Base-by-base conservation (phyloP, 2,888 invertebrate genomes). In the Chaetogeoica ovagalla region DNA sequence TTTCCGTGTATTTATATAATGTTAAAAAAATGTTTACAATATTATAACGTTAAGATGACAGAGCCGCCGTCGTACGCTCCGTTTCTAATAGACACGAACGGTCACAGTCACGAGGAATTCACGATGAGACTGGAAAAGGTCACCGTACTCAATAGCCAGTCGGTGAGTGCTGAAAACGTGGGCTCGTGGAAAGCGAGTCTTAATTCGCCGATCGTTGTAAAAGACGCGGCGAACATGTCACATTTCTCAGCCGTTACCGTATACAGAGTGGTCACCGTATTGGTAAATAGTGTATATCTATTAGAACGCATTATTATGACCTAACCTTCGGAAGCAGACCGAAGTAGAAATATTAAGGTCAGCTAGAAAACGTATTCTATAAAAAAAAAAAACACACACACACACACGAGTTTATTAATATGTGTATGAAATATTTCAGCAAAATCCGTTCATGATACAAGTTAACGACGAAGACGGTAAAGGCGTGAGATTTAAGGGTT, bases 231-330 rank as follows among this genome's bases (percentile, higher is more conserved):
- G 83, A 89, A 89, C 73, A 91, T 93, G 89, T 89, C 88, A 84
- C 93, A 92, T 86, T 91, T 93, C 84, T 92, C 92, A 0, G 94
- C 94, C 6, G 91, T 93, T 84, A 91, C 92, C 52, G 93, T 93
- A n/a, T 96, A 96, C 87, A 89, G 94, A 83, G 91, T 97, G 75
- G 93, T 93, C 71, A 94, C 95, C 0, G 92, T 95, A 43, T 89
- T 92, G 88, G 95, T 95, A 87, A 83, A 59, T 71, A 70, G 21
- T 19, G 30, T 7, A 43, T 68, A 55, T 1, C 15, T 21, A 52
- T 30, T 30, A 30, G 30, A 30, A 30, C 30, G 30, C 30, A 19
- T 52, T 7, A 23, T 48, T 23, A 5, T 0, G 21, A 60, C 11
- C 13, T 43, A 43, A 43, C 3, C 13, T 11, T 11, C 48, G 15